Conservation (phyloP, 1,140 invertebrate genomes). For the Oryctes rhinoceros region DNA sequence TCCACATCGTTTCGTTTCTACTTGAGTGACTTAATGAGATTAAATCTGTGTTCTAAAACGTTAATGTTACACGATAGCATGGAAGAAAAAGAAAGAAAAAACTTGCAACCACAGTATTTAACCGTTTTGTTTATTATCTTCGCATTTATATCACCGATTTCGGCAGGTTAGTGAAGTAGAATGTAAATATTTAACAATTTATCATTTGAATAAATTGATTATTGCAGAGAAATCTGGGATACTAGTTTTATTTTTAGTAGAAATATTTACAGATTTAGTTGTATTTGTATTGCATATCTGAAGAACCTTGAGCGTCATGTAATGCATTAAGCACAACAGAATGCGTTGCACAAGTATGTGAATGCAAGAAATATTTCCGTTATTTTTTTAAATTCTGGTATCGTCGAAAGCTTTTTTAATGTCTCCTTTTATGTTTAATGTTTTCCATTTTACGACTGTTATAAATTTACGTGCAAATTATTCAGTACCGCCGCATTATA, state of each 20-base stretch:
- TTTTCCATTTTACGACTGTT: too few relatives aligned
- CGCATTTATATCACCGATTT: background rate
- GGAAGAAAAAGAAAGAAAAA: slow-evolving; percentile 32
- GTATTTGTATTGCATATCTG: slow-evolving; percentile 1
- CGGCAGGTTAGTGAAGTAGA: slow-evolving; percentile 11
- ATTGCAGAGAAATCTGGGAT: background rate
- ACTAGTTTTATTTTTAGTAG: background rate
- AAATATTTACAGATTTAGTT: background rate
- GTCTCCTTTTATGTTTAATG: too few relatives aligned
- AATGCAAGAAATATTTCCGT: too few relatives aligned
- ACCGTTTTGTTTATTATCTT: background rate
- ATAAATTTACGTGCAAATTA: too few relatives aligned
- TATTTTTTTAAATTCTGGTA: too few relatives aligned
- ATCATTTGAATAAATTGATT: background rate
- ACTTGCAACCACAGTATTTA: background rate
- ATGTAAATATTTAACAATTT: background rate
- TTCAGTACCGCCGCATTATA: too few relatives aligned
- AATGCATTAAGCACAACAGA: background rate
- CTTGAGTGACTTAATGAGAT: slow-evolving; percentile 14
- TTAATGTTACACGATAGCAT: background rate
- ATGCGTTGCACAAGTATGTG: too few relatives aligned
- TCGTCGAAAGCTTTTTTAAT: too few relatives aligned
- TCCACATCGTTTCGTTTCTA: background rate
- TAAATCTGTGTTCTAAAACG: slow-evolving; percentile 21
- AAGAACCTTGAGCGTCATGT: background rate